Base-by-base conservation (phyloP, 2,797 vertebrate genomes). In the Gymnocypris eckloni region DNA sequence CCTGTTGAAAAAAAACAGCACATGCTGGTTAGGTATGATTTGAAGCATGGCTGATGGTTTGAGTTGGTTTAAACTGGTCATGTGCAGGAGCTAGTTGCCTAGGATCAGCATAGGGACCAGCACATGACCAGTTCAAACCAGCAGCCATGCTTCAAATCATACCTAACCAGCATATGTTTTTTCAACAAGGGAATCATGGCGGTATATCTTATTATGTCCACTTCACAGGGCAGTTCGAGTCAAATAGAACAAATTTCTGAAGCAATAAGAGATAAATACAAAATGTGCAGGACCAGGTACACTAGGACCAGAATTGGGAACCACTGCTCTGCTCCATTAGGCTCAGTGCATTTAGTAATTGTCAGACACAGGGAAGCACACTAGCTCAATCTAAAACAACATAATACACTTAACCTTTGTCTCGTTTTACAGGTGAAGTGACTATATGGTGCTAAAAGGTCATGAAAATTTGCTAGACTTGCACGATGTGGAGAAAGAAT, bases 381-480 rank as follows among this genome's bases (percentile, higher is more conserved):
- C 20, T 70, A 33, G 28, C 79, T 73, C 20, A 66, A 61, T 81
- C 52, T 77, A 37, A 77, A 75, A 48, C n/a, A 2, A 13, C 33
- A 41, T 43, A 33, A 71, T 41, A 48, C 37, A 84, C 81, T 75
- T 22, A 75, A 81, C 67, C 66, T 70, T 59, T 67, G 54, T 84
- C 80, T 54, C 54, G 28, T 82, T 80, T 52, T 75, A 39, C 39
- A 80, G 66, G 72, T 25, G 37, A 50, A 39, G 52, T 56, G 69
- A 67, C 50, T 48, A 59, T 78, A 69, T 28, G 64, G 6, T 70
- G 33, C 54, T 59, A 33, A 39, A 59, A 20, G 52, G 20, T 52
- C 69, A 79, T 81, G 25, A 48, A 87, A 73, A 79, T 72, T 59
- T 76, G 18, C 28, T 48, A 41, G 77, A 81, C 37, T 70, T 25